A percentile compares a stretch with the other conserved stretches of the same genome.
Conservation (phyloP, 2,888 invertebrate species). For the Lumbricus terrestris region DNA sequence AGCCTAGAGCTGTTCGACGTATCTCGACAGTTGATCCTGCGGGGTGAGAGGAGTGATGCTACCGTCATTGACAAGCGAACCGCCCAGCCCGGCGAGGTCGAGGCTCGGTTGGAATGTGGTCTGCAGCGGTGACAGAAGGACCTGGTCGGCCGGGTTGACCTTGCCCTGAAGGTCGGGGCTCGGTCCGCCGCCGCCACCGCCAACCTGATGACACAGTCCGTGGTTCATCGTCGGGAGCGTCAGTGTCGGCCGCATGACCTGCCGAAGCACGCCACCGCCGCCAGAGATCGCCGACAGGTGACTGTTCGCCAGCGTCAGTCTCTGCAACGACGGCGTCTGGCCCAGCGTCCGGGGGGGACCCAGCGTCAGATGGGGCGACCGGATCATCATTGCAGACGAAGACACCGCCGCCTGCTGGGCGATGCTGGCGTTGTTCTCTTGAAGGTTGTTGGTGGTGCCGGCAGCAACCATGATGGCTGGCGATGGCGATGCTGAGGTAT, state of each 20-base stretch:
- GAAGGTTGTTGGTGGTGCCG: constrained; percentile 3
- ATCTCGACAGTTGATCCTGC: constrained; percentile 90
- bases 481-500: neutral
- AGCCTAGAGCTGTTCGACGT: constrained; percentile 71
- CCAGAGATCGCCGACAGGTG: neutral
- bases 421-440: neutral
- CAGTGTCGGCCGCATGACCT: neutral
- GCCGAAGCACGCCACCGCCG: neutral
- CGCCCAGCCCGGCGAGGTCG: neutral
- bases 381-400: neutral
- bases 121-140: neutral
- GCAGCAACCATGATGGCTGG: neutral
- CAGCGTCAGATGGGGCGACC: neutral
- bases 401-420: neutral
- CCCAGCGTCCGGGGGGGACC: neutral
- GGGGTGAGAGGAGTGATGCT: constrained; percentile 81
- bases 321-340: neutral
- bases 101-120: neutral
- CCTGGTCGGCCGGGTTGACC: constrained; percentile 10
- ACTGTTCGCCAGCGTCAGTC: neutral
- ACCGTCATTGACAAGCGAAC: constrained; percentile 65
- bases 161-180: constrained; percentile 3
- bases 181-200: neutral
- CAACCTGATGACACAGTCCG: neutral
- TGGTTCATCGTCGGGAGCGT: neutral